Base-by-base conservation (phyloP, 1,140 invertebrate genomes). In the Drosophila nasuta region DNA sequence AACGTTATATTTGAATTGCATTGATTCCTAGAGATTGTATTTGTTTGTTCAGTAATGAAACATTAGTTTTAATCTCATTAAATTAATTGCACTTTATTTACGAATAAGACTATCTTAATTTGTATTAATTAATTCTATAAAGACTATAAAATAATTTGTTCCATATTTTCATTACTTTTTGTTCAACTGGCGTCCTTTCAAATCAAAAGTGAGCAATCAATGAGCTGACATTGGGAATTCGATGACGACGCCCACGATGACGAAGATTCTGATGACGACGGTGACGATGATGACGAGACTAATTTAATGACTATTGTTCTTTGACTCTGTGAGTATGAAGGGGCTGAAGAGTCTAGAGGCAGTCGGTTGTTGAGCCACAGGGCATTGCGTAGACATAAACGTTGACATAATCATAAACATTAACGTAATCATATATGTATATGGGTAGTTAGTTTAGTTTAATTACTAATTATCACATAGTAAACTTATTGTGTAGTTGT, bases 391-490 rank as follows among this genome's bases (percentile, higher is more conserved):
- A 41, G 25, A 60, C 56, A n/a, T 59, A 15, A 56, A 38, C 33
- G n/a, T 59, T 11, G 35, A 17, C 8, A 38, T 56, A 56, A 57
- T 17, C 35, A 57, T 57, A 57, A 38, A 41, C 54, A 57, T 41
- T 43, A 43, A 43, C 4, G 41, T 43, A 13, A n/a, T 43, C 41
- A 25, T n/a, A 35, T 35, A 70, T 45, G 51, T 57, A 73, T 63
- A 38, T 8, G 25, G 52, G 17, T 46, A 59, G 28, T 33, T 79
- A 75, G 63, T 58, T 56, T 69, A 69, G 38, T 69, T 75, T 87
- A 87, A 72, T 58, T 49, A 79, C 85, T 89, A 89, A 83, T 89
- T 89, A 89, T 89, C 85, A 89, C 85, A 89, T 79, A 89, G 85
- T 81, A 89, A 89, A 76, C 85, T 85, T 89, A 81, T 74, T 69